Base-by-base conservation (phyloP, 2,113 vertebrate species). In the Channa maculata region DNA sequence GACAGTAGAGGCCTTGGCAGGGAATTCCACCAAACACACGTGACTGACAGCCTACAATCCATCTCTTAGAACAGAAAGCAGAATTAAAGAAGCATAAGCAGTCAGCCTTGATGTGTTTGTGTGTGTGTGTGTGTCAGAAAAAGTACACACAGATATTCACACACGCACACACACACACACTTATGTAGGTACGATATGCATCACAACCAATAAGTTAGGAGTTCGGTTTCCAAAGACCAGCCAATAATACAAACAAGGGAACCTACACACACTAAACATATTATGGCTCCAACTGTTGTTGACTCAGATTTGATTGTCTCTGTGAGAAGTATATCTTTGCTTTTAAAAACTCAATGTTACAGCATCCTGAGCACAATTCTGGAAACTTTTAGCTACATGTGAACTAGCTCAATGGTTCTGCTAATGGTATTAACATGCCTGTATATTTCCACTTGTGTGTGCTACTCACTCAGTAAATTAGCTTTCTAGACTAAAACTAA, bases 1-100 rank as follows among this genome's bases (percentile, higher is more conserved):
- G 64, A 60, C 51, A 62, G 70, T 11, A n/a, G 71, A 75, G 73
- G 64, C 51, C 51, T 87, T 88, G 77, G 82, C 86, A 83, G 71
- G 53, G 45, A 77, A 61, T 69, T 64, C 60, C 72, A 81, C 39
- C 48, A 65, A 43, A 71, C 52, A 75, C 82, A 71, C 75, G 85
- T 85, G 82, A 91, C 82, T 84, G 88, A 88, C 83, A 90, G 66
- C 60, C 65, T 57, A 55, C 84, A 83, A 87, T 78, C 75, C 75
- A 82, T 76, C 82, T 86, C 66, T 75, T 34, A 66, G 79, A 86
- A 76, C 60, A 83, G 84, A 86, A 83, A 77, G 82, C 15, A 2
- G 62, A 82, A 79, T 86, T 55, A 57, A 71, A 62, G 58, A 12
- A 71, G 70, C 45, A 24, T 6, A 63, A 50, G 50, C 57, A 66